Conservation (phyloP, 2,113 vertebrate genomes). For the Petaurus breviceps region DNA sequence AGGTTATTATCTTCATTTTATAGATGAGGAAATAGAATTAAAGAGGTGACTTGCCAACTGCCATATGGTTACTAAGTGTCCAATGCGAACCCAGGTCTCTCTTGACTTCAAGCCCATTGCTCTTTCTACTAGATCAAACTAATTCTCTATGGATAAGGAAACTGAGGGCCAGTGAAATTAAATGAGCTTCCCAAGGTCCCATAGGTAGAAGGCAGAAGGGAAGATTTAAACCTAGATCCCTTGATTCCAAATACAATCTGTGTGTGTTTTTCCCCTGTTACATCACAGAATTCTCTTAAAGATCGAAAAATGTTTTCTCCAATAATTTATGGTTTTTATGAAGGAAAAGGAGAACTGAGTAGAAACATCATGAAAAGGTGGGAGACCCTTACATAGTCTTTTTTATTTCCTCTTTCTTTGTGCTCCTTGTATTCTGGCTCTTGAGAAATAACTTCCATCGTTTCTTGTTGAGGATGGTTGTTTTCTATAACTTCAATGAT, state of each 20-base stretch:
- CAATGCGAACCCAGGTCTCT: background rate
- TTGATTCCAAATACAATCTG: background rate
- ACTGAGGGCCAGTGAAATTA: background rate
- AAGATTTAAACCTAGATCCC: background rate
- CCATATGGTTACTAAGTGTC: background rate
- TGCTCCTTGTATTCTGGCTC: slow-evolving; percentile 77
- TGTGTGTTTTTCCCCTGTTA: background rate
- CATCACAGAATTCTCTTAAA: background rate
- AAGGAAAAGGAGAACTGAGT: slow-evolving; percentile 1
- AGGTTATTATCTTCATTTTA: background rate
- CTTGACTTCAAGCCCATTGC: background rate
- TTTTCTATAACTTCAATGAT: slow-evolving; percentile 67
- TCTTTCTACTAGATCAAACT: background rate
- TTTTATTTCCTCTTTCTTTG: slow-evolving; percentile 84
- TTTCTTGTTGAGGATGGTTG: slow-evolving; percentile 76
- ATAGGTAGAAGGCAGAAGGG: background rate
- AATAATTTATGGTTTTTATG: background rate
- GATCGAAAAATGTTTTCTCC: background rate
- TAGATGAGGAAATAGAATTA: background rate
- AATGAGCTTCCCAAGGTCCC: background rate
- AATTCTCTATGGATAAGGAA: background rate
- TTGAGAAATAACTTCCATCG: slow-evolving; percentile 67
- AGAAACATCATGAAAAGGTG: background rate
- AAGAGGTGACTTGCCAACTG: background rate
- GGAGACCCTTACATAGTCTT: slow-evolving; percentile 75